phyloP scores from a whole-genome alignment of 2,888 invertebrate species.

The Tromatobia lineatoria region DNA sequence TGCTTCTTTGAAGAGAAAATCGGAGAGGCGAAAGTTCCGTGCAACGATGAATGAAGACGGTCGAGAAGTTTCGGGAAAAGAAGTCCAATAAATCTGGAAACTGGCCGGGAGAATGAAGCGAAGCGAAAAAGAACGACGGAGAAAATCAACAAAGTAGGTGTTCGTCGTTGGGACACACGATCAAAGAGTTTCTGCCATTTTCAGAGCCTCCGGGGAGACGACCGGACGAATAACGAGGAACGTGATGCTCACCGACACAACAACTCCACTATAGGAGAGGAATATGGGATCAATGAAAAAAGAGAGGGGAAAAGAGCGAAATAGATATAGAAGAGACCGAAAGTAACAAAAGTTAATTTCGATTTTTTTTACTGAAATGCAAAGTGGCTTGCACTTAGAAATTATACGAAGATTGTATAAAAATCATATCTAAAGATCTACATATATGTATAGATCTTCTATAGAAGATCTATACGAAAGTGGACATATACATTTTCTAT shows the following conservation, averaged over 20 bases:
- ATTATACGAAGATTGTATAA: no score
- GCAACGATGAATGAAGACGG: conserved; percentile 11
- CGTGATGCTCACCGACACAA: background rate
- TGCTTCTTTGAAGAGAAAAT: conserved; percentile 6
- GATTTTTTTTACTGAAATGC: no score
- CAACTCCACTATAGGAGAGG: background rate
- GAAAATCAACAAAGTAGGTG: background rate
- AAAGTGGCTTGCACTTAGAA: no score
- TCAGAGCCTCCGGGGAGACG: background rate
- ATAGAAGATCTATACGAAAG: no score
- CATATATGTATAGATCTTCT: no score
- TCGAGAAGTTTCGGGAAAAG: background rate
- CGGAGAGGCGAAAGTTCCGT: background rate
- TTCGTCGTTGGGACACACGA: background rate
- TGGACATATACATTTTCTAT: no score
- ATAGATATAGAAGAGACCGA: no score
- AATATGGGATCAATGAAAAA: conserved; percentile 1
- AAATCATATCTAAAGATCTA: no score
- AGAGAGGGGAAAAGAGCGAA: conserved; percentile 29
- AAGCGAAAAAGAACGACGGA: conserved; percentile 2
- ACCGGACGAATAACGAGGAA: conserved; percentile 14
- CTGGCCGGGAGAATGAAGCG: background rate
- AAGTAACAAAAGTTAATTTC: no score
- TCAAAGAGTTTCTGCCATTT: conserved; percentile 21
- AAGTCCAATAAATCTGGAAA: background rate